Evolutionary conservation across 2,113 vertebrate species (phyloP).

Genomic region (Donacobius atricapilla): DNA sequence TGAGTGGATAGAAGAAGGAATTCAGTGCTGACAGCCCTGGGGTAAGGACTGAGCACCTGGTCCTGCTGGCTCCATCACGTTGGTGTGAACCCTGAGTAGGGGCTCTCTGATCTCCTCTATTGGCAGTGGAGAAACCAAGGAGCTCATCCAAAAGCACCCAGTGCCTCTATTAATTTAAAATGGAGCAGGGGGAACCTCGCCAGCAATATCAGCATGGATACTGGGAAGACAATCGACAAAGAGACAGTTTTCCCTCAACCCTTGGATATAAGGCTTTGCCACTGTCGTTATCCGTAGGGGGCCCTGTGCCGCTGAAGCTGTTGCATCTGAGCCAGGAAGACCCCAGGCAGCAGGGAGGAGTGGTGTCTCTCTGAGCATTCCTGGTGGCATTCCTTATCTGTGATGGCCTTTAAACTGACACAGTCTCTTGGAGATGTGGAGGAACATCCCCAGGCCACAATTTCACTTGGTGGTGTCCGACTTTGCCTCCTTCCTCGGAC

Average conservation of each 20-base stretch:
- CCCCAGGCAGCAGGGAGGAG: accelerated
- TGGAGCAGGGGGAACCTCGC: accelerated
- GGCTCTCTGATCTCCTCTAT: not conserved
- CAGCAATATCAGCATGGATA: not conserved
- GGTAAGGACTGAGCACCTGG: not conserved
- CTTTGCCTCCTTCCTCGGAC: not conserved
- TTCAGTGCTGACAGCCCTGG: not conserved
- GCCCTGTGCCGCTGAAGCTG: not conserved
- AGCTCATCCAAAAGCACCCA: not conserved
- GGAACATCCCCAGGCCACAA: not conserved
- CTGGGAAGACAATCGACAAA: not conserved
- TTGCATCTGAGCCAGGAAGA: not conserved
- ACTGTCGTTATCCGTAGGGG: accelerated
- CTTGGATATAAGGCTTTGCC: not conserved
- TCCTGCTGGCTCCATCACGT: not conserved
- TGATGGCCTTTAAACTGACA: not conserved
- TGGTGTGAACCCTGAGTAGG: not conserved
- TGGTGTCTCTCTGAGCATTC: not conserved
- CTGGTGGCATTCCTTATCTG: not conserved
- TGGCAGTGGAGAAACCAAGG: not conserved
- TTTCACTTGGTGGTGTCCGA: accelerated
- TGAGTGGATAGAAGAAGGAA: not conserved
- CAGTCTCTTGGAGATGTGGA: not conserved
- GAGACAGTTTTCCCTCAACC: not conserved
- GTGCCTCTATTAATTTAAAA: not conserved